Evolutionary conservation across 2,113 vertebrate genomes (phyloP), one percentile per base, ranked within the genome.

Genomic region (Gavia stellata): DNA sequence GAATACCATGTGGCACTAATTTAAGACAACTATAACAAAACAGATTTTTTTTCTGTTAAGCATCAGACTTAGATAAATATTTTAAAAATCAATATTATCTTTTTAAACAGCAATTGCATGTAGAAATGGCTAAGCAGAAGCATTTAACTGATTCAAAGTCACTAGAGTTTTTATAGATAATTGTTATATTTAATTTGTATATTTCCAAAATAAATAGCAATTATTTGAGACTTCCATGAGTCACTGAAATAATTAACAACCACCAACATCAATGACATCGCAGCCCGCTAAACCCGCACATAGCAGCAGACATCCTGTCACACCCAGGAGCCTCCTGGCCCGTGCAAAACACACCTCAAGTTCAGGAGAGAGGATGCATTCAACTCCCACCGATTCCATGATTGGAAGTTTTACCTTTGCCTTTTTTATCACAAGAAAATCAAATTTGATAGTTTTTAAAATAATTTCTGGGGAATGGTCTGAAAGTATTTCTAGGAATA

Each of bases 31-130:
- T 26, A 12, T 23, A 74, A 59, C 28, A n/a, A 75, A 70, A n/a
- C 40, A 78, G 24, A 62, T 74, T 18, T 53, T 66, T 50, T 67
- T 86, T 34, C 59, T 52, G n/a, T 73, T 86, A 94, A 86, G 20
- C 16, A 24, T 59, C 17, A 70, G 42, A 44, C 68, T 94, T 58
- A 24, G 40, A 33, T 11, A 47, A 71, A 24, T 31, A 24, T 40
- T 65, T 91, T 23, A 14, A 73, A 55, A 90, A 86, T 24, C 49
- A 56, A 12, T 53, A 45, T 50, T 81, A 42, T 75, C 49, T 88
- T 96, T 94, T 94, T 66, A 36, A 94, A 92, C 58, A 90, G 94
- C 92, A 92, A 53, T 47, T 94, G 92, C 94, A 66, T 88, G 77
- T 81, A 91, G 85, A 67, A 94, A 85, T n/a, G 71, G 67, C 49